A percentile compares a stretch with the other conserved stretches of the same genome.
phyloP scores from a whole-genome alignment of 2,888 invertebrate species.

The Liodrosophila aerea region DNA sequence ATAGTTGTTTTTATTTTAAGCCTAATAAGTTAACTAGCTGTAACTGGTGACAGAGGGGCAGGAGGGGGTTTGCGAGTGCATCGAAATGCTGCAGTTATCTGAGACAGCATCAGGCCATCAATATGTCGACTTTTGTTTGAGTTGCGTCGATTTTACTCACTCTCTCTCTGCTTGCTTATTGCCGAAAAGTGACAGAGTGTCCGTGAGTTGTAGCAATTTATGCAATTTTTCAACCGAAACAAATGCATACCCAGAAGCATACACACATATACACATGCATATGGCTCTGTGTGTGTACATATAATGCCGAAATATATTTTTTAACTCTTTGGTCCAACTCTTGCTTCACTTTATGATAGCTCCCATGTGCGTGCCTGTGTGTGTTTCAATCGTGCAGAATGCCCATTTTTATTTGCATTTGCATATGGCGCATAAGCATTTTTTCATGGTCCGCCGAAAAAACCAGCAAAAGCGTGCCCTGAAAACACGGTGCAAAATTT shows the following conservation, averaged over 20 bases:
- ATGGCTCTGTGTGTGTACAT: constrained; percentile 1
- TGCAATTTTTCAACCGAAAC: constrained; percentile 43
- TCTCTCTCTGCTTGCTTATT: constrained; percentile 15
- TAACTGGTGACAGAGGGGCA: neutral
- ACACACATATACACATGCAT: constrained; percentile 3
- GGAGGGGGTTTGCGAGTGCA: neutral
- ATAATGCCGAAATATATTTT: constrained; percentile 34
- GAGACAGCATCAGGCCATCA: constrained; percentile 31
- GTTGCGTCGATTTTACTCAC: constrained; percentile 12
- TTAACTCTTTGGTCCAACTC: constrained; percentile 57
- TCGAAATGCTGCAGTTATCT: neutral
- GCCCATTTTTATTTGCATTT: constrained; percentile 65
- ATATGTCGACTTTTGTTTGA: constrained; percentile 63
- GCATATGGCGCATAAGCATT: constrained; percentile 72
- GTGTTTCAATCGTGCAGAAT: constrained; percentile 68
- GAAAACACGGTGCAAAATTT: constrained; percentile 35
- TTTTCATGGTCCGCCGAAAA: constrained; percentile 50
- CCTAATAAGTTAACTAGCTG: no score
- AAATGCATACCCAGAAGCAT: constrained; percentile 4
- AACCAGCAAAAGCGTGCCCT: constrained; percentile 5
- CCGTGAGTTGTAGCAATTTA: constrained; percentile 52
- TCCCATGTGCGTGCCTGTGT: constrained; percentile 17
- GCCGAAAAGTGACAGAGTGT: constrained; percentile 14
- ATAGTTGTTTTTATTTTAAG: no score
- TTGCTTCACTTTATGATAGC: constrained; percentile 58